A percentile compares a stretch with the other conserved stretches of the same genome.
phyloP scores from a whole-genome alignment of 2,113 vertebrate genomes.

The Hippoglossus stenolepis region DNA sequence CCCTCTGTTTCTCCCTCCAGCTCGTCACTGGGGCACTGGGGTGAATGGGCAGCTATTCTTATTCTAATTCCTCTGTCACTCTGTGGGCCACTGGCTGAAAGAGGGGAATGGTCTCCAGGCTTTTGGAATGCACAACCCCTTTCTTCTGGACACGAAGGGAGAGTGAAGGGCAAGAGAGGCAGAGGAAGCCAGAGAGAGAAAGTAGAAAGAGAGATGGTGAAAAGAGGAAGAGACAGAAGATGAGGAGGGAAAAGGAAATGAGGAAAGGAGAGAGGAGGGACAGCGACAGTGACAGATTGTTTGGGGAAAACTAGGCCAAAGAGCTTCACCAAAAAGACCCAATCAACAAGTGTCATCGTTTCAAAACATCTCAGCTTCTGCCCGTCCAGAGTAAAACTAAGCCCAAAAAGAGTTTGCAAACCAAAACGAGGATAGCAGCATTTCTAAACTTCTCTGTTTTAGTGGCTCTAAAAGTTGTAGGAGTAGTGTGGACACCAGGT shows the following conservation, averaged over 20 bases:
- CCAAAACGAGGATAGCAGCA: too few relatives aligned
- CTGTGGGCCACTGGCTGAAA: conserved; percentile 79
- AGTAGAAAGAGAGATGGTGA: conserved; percentile 4
- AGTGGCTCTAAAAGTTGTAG: too few relatives aligned
- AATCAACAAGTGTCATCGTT: too few relatives aligned
- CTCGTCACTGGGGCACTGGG: conserved; percentile 76
- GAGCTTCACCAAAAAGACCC: not conserved
- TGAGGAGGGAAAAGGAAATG: conserved; percentile 8
- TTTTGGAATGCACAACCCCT: conserved; percentile 82
- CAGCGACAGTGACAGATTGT: not conserved
- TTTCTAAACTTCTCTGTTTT: too few relatives aligned
- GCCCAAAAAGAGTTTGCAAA: too few relatives aligned
- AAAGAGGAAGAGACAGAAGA: conserved; percentile 14
- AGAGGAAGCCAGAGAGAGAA: conserved; percentile 27
- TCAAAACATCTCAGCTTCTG: too few relatives aligned
- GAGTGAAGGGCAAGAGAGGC: conserved; percentile 44
- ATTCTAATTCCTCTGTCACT: conserved; percentile 86
- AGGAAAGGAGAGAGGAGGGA: conserved; percentile 20
- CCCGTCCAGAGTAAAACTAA: too few relatives aligned
- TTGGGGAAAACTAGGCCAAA: conserved; percentile 26
- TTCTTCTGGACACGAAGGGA: conserved; percentile 74
- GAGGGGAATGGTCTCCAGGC: conserved; percentile 83
- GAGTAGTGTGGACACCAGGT: too few relatives aligned
- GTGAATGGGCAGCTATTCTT: conserved; percentile 85
- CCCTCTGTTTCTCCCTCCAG: conserved; percentile 46